A percentile compares a stretch with the other conserved stretches of the same genome.
Conservation (phyloP, 2,113 vertebrate genomes). For the Aspidoscelis tigris region DNA sequence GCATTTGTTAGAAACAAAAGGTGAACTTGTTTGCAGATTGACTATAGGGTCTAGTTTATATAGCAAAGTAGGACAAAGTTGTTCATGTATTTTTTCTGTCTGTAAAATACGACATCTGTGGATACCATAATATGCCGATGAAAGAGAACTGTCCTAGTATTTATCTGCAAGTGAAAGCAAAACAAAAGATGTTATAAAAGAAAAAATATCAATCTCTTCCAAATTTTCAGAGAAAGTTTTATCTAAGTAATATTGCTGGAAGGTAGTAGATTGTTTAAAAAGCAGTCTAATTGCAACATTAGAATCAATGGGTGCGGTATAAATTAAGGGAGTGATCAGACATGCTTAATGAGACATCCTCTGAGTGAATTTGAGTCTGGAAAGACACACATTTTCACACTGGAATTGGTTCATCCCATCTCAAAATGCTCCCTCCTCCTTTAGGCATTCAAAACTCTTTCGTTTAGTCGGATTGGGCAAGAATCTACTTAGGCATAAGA, state of each 20-base stretch:
- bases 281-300: background rate
- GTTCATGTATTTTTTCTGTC: background rate
- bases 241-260: background rate
- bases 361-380: too few species aligned
- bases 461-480: too few species aligned
- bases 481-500: too few species aligned
- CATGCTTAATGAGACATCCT: too few species aligned
- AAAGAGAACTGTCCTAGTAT: background rate
- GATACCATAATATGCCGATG: background rate
- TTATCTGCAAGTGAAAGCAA: constrained; percentile 5
- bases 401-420: too few species aligned
- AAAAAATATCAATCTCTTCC: background rate
- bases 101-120: background rate
- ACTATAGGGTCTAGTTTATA: too few species aligned
- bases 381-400: too few species aligned
- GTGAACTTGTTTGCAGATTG: background rate
- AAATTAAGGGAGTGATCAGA: too few species aligned
- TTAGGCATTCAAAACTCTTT: too few species aligned
- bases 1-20: background rate
- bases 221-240: background rate
- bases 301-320: background rate
- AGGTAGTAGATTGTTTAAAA: background rate
- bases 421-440: too few species aligned
- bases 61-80: background rate
- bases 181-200: background rate